Percentiles rank a stretch among this genome's conserved stretches.
Conservation (phyloP, 2,888 invertebrate genomes). For the Zygothrica quintamaculata region DNA sequence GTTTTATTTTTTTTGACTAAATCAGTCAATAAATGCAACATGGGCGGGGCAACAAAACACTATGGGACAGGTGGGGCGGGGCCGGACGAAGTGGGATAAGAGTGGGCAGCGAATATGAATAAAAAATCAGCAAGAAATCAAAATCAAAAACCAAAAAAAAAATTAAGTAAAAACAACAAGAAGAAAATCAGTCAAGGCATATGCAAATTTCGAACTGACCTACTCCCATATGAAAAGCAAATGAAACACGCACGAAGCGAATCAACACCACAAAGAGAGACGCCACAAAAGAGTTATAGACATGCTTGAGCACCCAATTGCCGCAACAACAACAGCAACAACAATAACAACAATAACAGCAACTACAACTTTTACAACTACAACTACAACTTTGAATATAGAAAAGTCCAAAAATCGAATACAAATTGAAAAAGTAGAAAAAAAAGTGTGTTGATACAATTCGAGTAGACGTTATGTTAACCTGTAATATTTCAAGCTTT, state of each 20-base stretch:
- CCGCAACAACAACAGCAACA: no score
- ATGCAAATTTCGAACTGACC: slow-evolving; percentile 82
- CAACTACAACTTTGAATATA: no score
- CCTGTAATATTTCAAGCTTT: no score
- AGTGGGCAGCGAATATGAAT: slow-evolving; percentile 66
- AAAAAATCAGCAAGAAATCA: slow-evolving; percentile 72
- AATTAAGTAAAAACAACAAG: slow-evolving; percentile 69
- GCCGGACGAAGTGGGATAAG: neutral
- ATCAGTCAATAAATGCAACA: slow-evolving; percentile 56
- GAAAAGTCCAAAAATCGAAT: slow-evolving; percentile 37
- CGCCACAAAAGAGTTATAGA: slow-evolving; percentile 38
- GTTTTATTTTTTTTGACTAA: slow-evolving; percentile 39
- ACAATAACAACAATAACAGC: no score
- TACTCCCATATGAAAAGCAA: slow-evolving; percentile 78
- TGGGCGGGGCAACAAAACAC: slow-evolving; percentile 48
- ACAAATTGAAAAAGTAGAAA: slow-evolving; percentile 19
- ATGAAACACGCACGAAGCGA: slow-evolving; percentile 50
- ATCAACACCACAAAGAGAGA: slow-evolving; percentile 30
- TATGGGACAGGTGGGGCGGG: neutral
- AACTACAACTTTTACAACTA: no score
- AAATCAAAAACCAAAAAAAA: slow-evolving; percentile 66
- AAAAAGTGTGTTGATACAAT: neutral
- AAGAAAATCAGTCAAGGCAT: slow-evolving; percentile 63
- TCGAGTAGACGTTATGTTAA: no score
- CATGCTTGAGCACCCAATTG: slow-evolving; percentile 1